Base-by-base conservation (phyloP, 2,113 vertebrate genomes). In the Halcyon senegalensis region DNA sequence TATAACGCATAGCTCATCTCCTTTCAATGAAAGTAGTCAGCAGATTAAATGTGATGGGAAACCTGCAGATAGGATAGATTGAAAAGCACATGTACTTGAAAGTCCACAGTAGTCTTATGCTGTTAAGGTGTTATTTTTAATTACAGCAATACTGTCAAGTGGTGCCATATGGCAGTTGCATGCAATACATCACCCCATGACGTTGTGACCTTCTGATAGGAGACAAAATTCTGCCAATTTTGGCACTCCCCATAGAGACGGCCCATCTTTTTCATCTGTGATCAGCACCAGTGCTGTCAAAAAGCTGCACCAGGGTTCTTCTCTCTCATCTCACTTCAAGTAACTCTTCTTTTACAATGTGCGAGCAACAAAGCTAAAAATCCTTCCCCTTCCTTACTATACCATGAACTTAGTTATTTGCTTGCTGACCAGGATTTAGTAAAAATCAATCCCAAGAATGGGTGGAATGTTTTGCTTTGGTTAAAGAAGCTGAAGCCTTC, bases 101-200 rank as follows among this genome's bases (percentile, higher is more conserved):
- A 91, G 91, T 37, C 30, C 62, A 72, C n/a, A 53, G 59, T 35
- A 51, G 37, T 67, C 90, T 88, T 89, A 66, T 0, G 13, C 64
- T 72, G 33, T 83, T 86, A 63, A 69, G 60, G 20, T 56, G 58
- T 81, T 93, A 96, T 95, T 94, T 96, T 93, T 97, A 94, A 91
- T 87, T 89, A 70, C 55, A 84, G 41, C 69, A 84, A 28, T 37
- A 69, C 24, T 92, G 72, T 94, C 86, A 91, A 74, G 53, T 77
- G 51, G n/a, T 93, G 67, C 95, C 96, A 97, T 97, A 96, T 96
- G 96, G 95, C 64, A 58, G 67, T 89, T 95, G 44, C 82, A 93
- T 85, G 87, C 30, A 94, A 96, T 95, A 60, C 73, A 73, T 94
- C 72, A 6, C 44, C 81, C 53, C 63, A 77, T 53, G 89, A 77